Evolutionary conservation across 2,113 vertebrate species (phyloP).

Genomic region (Orycteropus afer): DNA sequence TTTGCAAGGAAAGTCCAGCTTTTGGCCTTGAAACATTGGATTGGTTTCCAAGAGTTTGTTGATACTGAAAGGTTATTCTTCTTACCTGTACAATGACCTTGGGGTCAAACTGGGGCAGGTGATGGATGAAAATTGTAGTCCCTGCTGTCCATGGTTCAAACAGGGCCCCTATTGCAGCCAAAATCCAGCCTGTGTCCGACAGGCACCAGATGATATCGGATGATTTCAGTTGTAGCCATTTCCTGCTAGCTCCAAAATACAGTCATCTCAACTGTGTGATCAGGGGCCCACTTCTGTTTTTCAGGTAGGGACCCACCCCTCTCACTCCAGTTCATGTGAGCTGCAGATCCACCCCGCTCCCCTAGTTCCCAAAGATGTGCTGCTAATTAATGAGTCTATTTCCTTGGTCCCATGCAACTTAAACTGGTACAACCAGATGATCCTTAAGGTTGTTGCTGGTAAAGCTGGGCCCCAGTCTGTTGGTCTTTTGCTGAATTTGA

Average conservation of each 20-base stretch:
- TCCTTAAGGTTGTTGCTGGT: background rate
- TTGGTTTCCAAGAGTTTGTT: background rate
- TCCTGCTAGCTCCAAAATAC: constrained; percentile 77
- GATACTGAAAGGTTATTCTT: background rate
- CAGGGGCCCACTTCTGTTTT: background rate
- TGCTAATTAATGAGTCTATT: background rate
- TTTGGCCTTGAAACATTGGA: background rate
- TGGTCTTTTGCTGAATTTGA: background rate
- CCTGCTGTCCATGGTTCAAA: constrained; percentile 89
- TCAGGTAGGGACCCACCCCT: background rate
- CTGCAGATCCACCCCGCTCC: background rate
- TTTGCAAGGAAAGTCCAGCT: background rate
- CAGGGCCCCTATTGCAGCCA: constrained; percentile 81
- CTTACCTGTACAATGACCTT: constrained; percentile 85
- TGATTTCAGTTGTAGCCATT: constrained; percentile 76
- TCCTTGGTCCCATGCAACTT: background rate
- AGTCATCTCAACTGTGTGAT: background rate
- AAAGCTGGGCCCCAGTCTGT: background rate
- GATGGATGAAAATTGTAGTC: constrained; percentile 86
- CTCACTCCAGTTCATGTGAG: background rate
- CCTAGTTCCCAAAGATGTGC: background rate
- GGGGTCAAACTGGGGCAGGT: constrained; percentile 83
- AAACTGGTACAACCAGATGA: background rate
- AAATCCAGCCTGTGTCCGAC: constrained; percentile 91
- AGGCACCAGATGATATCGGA: constrained; percentile 86